A percentile compares a stretch with the other conserved stretches of the same genome.
These are phyloP conservation scores for Tridacna gigas DNA, from an alignment of 2,888 invertebrate species.

Conservation along the genomic window DNA sequence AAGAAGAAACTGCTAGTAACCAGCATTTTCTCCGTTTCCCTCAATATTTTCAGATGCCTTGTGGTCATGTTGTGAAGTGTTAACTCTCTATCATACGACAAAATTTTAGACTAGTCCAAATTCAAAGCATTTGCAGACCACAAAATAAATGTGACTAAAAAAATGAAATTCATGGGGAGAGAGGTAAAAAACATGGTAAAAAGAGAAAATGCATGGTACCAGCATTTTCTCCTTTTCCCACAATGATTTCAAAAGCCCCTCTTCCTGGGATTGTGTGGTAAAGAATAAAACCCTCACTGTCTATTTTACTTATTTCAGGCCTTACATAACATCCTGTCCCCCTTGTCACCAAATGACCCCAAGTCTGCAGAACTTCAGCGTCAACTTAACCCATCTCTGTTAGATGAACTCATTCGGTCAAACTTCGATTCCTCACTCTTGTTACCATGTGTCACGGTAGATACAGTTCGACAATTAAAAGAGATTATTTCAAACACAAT, in stretches of 20 bases:
- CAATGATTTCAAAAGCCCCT: not conserved
- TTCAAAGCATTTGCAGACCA: too few species aligned
- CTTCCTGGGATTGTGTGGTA: not conserved
- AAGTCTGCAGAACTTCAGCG: slow-evolving; percentile 70
- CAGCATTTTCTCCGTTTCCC: not conserved
- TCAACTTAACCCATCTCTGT: slow-evolving; percentile 68
- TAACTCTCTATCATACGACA: too few species aligned
- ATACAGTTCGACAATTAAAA: slow-evolving; percentile 69
- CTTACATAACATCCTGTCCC: slow-evolving; percentile 75
- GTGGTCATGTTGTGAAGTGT: too few species aligned
- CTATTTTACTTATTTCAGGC: slow-evolving; percentile 64
- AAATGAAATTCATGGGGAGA: too few species aligned
- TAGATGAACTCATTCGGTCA: slow-evolving; percentile 69
- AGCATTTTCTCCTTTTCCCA: not conserved
- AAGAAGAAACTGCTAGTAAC: too few species aligned
- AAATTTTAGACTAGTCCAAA: too few species aligned
- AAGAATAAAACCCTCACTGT: too few species aligned
- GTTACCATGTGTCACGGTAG: slow-evolving; percentile 68
- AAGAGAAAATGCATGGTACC: too few species aligned
- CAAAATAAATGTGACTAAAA: too few species aligned
- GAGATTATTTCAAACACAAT: slow-evolving; percentile 73
- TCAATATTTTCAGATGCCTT: not conserved
- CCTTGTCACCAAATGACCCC: slow-evolving; percentile 73
- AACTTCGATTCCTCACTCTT: slow-evolving; percentile 71
- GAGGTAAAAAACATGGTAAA: too few species aligned